Conservation (phyloP, 2,113 vertebrate genomes). For the Salminus brasiliensis region DNA sequence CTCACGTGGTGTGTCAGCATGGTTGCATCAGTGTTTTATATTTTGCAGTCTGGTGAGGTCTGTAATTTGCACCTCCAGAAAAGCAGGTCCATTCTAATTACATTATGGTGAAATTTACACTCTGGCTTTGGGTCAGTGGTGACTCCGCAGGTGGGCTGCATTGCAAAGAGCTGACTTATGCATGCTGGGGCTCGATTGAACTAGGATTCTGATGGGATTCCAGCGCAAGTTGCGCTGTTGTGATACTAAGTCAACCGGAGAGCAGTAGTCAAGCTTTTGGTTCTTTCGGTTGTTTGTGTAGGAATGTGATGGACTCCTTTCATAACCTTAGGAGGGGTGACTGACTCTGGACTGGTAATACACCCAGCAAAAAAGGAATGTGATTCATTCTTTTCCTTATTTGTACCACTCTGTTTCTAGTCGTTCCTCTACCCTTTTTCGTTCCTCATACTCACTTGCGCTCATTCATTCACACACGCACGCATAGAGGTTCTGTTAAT, state of each 20-base stretch:
- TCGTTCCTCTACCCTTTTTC: not conserved
- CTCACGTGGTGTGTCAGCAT: constrained; percentile 22
- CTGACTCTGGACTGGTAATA: not conserved
- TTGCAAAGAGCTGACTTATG: not conserved
- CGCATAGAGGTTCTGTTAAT: constrained; percentile 46
- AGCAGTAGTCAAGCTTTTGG: not conserved
- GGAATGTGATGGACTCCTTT: not conserved
- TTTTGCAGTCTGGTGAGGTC: constrained; percentile 4
- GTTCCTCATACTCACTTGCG: not conserved
- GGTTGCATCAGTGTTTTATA: constrained; percentile 18
- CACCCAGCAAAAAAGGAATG: not conserved
- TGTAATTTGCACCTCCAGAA: constrained; percentile 11
- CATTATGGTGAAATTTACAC: not conserved
- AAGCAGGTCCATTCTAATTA: constrained; percentile 6
- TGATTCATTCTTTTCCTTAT: not conserved
- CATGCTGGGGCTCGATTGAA: no score
- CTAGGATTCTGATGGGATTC: no score
- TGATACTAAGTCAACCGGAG: not conserved
- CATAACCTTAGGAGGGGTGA: not conserved
- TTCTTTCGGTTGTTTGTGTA: not conserved
- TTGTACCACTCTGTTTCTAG: not conserved
- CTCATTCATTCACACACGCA: constrained; percentile 34
- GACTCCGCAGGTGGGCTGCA: not conserved
- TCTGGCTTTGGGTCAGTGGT: not conserved
- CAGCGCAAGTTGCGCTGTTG: no score